Percentiles rank a stretch among this genome's conserved stretches.
These are phyloP conservation scores for Crotalus helleri DNA, from an alignment of 2,113 vertebrate species.

Conservation along the genomic window DNA sequence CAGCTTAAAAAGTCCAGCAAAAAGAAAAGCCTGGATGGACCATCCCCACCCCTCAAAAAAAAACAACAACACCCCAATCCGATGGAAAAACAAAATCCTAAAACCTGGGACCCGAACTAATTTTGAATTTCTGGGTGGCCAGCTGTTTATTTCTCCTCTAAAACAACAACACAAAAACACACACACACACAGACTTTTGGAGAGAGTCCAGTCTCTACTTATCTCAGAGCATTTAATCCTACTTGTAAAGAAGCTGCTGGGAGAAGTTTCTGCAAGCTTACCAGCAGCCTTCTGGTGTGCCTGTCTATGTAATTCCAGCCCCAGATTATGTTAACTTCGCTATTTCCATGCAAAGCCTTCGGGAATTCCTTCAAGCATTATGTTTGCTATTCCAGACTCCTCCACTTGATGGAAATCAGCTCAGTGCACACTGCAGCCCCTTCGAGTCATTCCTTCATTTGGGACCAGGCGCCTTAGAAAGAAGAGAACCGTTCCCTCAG, in stretches of 20 bases:
- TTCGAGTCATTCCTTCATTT: conserved; percentile 77
- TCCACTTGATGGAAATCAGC: conserved; percentile 78
- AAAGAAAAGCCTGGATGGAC: not conserved
- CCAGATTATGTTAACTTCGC: conserved; percentile 13
- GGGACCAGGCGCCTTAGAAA: conserved; percentile 65
- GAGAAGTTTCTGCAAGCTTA: not conserved
- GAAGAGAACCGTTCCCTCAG: conserved; percentile 67
- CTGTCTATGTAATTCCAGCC: not conserved
- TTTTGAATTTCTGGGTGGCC: not conserved
- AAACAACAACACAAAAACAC: not conserved
- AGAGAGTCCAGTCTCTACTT: not conserved
- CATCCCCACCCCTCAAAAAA: not conserved
- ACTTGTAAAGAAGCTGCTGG: not conserved
- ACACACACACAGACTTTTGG: not conserved
- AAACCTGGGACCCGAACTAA: not conserved
- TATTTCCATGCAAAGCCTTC: conserved; percentile 35
- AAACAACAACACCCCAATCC: not conserved
- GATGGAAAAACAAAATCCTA: not conserved
- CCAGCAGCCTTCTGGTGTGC: not conserved
- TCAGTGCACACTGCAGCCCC: conserved; percentile 70
- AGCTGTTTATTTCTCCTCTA: not conserved
- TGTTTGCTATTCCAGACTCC: conserved; percentile 67
- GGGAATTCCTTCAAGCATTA: conserved; percentile 37
- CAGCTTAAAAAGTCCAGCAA: not conserved
- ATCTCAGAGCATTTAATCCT: not conserved